Base-by-base conservation (phyloP, 2,113 vertebrate species). In the Nesogale talazaci region DNA sequence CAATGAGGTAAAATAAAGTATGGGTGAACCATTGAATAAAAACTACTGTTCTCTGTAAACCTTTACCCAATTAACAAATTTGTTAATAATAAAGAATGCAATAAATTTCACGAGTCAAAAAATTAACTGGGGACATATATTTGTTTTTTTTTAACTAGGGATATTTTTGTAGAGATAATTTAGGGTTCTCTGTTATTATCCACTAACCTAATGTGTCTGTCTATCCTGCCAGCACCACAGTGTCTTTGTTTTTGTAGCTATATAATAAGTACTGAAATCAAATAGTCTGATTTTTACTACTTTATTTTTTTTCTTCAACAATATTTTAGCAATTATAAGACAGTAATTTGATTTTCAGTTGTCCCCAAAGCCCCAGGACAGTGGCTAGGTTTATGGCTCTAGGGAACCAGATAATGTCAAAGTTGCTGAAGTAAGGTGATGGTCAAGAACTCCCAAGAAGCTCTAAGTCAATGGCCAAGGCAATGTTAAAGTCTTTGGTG, bases 211-310 rank as follows among this genome's bases (percentile, higher is more conserved):
- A 78, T 56, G 89, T 85, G n/a, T 75, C 22, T 84, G 38, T 61
- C 4, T n/a, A 46, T 20, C 86, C 42, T 93, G 65, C 36, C 17
- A 78, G 82, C 42, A 61, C 59, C 23, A 72, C 19, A 77, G 1
- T 89, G 3, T 65, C 27, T 87, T 95, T 69, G 59, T 94, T 83
- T 81, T 1, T 89, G 3, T 77, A 91, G 4, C 56, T 87, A 93
- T 36, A 82, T 36, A 89, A 61, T 83, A 52, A 76, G 10, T 85
- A 29, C 69, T 95, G 65, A 92, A 88, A 90, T 76, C 86, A 42
- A 3, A 34, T 82, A 82, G 63, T 88, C 4, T 91, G 17, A 89
- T 75, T 76, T 63, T 14, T 67, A 23, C 5, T 6, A 75, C 46
- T 93, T 91, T 57, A 38, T 61, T 77, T 29, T 92, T 78, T 74